Conservation (phyloP, 2,113 vertebrate genomes). For the Myotis davidii region DNA sequence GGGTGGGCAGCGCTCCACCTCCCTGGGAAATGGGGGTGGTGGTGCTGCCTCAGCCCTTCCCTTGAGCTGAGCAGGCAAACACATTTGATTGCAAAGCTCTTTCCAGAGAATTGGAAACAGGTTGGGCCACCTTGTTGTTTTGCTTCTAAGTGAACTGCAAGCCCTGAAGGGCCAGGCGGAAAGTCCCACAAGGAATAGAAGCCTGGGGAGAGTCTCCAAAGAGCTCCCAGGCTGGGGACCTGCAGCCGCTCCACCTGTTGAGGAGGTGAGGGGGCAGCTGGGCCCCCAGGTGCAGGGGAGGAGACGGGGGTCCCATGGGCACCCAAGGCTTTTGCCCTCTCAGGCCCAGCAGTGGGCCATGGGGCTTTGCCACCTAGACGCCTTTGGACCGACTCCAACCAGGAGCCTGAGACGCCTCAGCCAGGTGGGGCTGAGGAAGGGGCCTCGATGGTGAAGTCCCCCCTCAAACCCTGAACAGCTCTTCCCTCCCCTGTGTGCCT, state of each 20-base stretch:
- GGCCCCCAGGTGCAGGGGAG: not conserved
- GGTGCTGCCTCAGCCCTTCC: not conserved
- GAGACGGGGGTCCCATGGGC: not conserved
- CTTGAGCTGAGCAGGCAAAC: constrained; percentile 8
- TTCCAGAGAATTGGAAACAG: constrained; percentile 14
- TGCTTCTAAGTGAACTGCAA: not conserved
- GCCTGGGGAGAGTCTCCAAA: not conserved
- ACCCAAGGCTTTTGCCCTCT: not conserved
- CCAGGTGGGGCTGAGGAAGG: not conserved
- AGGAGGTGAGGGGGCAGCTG: rapidly evolving
- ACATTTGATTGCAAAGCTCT: not conserved
- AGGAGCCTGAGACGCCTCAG: not conserved
- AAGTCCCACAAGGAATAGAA: not conserved
- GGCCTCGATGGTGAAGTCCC: not conserved
- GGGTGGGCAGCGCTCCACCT: not conserved
- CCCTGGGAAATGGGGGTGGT: not conserved
- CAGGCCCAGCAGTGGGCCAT: not conserved
- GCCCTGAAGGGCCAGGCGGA: not conserved
- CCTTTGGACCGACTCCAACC: not conserved
- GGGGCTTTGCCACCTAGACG: not conserved
- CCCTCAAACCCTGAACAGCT: not conserved
- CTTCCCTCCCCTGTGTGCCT: not conserved
- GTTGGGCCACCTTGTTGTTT: not conserved
- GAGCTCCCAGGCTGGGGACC: not conserved
- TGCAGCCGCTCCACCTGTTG: no score